These are phyloP conservation scores for Hippolais icterina DNA, from an alignment of 2,113 vertebrate genomes.

Conservation along the genomic window DNA sequence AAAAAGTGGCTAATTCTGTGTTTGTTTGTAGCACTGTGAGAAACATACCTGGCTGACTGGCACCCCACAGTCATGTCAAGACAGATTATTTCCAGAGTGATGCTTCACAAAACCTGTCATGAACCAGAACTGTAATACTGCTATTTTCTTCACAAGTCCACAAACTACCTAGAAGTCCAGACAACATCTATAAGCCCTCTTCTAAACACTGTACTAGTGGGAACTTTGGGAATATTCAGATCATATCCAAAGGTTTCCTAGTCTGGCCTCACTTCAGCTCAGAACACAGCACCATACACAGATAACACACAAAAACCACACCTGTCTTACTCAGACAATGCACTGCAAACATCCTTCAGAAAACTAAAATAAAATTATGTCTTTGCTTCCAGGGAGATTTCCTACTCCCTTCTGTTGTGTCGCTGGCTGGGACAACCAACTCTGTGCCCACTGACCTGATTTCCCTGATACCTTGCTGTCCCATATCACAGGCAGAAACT, in stretches of 20 bases:
- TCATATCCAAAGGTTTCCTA: neutral
- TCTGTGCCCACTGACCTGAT: neutral
- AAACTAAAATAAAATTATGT: neutral
- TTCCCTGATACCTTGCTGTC: neutral
- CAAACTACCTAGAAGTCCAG: neutral
- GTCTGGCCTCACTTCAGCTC: neutral
- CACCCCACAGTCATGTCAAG: conserved; percentile 23
- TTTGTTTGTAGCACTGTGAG: neutral
- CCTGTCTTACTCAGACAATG: neutral
- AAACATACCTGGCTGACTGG: conserved; percentile 22
- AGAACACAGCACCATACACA: neutral
- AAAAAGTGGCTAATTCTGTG: neutral
- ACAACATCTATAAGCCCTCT: neutral
- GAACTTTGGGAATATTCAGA: neutral
- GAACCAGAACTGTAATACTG: neutral
- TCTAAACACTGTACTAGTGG: neutral
- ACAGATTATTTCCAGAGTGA: conserved; percentile 44
- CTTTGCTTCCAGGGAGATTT: neutral
- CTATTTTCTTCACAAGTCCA: neutral
- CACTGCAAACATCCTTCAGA: neutral
- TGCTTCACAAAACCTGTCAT: neutral
- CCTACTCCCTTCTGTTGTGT: neutral
- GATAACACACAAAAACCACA: neutral
- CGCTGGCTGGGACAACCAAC: neutral
- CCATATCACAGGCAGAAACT: neutral